These are phyloP conservation scores for Galaxea fascicularis DNA, from an alignment of 92 coral and sea anemone species.

Conservation along the genomic window DNA sequence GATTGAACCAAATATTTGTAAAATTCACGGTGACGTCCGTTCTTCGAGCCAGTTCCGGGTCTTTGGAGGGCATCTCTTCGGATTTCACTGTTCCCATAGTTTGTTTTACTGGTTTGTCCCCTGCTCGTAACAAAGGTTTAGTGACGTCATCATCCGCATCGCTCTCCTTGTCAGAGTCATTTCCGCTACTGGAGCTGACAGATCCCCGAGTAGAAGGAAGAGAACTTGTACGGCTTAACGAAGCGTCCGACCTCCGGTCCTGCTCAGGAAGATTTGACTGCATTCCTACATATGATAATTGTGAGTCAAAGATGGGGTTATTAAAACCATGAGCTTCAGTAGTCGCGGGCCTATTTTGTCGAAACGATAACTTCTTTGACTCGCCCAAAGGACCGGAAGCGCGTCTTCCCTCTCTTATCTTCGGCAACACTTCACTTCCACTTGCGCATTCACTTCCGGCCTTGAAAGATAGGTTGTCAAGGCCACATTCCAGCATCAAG, in stretches of 20 bases:
- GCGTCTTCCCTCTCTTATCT: slow-evolving; percentile 62
- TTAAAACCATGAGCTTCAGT: slow-evolving; percentile 68
- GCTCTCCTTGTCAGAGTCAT: slow-evolving; percentile 91
- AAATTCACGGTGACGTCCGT: slow-evolving; percentile 76
- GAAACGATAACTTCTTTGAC: slow-evolving; percentile 11
- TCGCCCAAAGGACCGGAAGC: slow-evolving; percentile 24
- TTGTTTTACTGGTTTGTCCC: slow-evolving; percentile 11
- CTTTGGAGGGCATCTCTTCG: slow-evolving; percentile 40
- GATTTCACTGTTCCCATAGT: not conserved
- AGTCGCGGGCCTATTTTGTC: not conserved
- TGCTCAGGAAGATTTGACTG: slow-evolving; percentile 39
- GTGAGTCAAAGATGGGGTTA: slow-evolving; percentile 75
- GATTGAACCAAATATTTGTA: slow-evolving; percentile 92
- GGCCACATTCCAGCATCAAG: slow-evolving; percentile 93
- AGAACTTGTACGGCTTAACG: slow-evolving; percentile 78
- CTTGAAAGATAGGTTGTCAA: slow-evolving; percentile 80
- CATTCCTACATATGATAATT: slow-evolving; percentile 56
- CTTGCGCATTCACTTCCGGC: slow-evolving; percentile 88
- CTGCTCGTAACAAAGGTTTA: slow-evolving; percentile 46
- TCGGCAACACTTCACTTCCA: slow-evolving; percentile 79
- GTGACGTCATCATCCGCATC: slow-evolving; percentile 72
- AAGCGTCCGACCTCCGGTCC: slow-evolving; percentile 59
- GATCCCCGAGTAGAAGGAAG: slow-evolving; percentile 71
- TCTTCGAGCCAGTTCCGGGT: slow-evolving; percentile 83
- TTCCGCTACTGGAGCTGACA: slow-evolving; percentile 78